Evolutionary conservation across 2,888 invertebrate genomes (phyloP), one percentile per base, ranked within the genome.

Genomic region (Pharmacophagus antenor): DNA sequence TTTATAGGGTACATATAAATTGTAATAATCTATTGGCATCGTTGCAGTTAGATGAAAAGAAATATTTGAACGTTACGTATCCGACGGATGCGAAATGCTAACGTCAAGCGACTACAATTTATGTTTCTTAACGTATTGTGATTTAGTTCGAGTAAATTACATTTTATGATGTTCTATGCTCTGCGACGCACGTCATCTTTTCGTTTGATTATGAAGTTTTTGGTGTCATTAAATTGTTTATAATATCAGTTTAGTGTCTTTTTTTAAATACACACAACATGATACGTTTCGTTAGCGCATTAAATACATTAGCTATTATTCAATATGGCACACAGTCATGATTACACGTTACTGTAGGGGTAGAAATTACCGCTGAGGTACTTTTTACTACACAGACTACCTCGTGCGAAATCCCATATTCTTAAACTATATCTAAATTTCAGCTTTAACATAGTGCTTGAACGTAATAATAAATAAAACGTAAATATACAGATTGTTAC

Each of bases 81-180:
- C 23, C 42, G 8, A 21, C 46, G 10, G 31, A 20, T n/a, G 23
- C 47, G 47, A 23, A 46, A 5, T n/a, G 12, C 47, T 22, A 47
- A 44, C 50, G 50, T 44, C 50, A 31, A 50, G 20, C 31, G n/a
- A 20, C 18, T 23, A 50, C 22, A 25, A 57, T 44, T 50, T 57
- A 49, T 31, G 41, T 44, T 17, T 49, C 20, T 48, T 41, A 44
- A 42, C 42, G 50, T n/a, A 15, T 23, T 42, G 42, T 27, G 23
- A 57, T 57, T 50, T 57, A 57, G 42, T 23, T 56, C 41, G 41
- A 18, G 49, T 56, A 27, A 50, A 50, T 57, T 44, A 27, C 50
- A 42, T 25, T 57, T 57, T 44, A 57, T 57, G 56, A 57, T 50
- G 50, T 50, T 27, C 50, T 51, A 44, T 42, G 31, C 31, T 31